Conservation (phyloP, 2,797 vertebrate genomes). For the Gouania willdenowi region DNA sequence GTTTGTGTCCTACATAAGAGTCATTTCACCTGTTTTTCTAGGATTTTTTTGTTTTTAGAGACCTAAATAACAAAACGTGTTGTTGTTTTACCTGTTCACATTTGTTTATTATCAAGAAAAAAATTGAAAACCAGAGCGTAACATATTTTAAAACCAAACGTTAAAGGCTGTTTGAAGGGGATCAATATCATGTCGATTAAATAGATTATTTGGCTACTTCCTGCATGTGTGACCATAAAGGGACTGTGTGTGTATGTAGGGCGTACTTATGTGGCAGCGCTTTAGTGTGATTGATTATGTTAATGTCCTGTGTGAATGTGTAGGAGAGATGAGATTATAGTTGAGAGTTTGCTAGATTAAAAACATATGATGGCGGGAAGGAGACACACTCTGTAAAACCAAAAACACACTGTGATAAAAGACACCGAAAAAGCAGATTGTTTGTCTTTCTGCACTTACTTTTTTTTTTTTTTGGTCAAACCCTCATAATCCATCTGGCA, state of each 20-base stretch:
- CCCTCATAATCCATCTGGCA: conserved; percentile 62
- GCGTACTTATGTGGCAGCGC: not conserved
- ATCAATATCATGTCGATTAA: too few relatives aligned
- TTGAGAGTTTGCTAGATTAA: conserved; percentile 2
- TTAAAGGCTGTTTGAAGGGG: not conserved
- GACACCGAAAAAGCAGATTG: conserved; percentile 23
- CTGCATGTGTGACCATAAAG: not conserved
- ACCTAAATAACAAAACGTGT: too few relatives aligned
- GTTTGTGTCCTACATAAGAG: too few relatives aligned
- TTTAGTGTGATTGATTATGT: not conserved
- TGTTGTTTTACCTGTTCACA: too few relatives aligned
- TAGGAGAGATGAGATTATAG: conserved; percentile 6
- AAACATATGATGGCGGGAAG: conserved; percentile 3
- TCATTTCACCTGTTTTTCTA: too few relatives aligned
- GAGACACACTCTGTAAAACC: not conserved
- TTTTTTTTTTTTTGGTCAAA: conserved; percentile 42
- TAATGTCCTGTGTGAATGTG: not conserved
- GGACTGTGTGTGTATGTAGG: not conserved
- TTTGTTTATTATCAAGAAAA: not conserved
- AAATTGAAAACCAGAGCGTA: not conserved
- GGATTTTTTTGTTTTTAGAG: too few relatives aligned
- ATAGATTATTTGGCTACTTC: not conserved
- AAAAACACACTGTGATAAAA: conserved; percentile 11
- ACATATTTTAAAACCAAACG: not conserved
- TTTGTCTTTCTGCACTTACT: conserved; percentile 33